A percentile compares a stretch with the other conserved stretches of the same genome.
These are phyloP conservation scores for Aurelia coerulea DNA, from an alignment of 30 jellyfish, hydroid and myxozoan species.

Conservation along the genomic window DNA sequence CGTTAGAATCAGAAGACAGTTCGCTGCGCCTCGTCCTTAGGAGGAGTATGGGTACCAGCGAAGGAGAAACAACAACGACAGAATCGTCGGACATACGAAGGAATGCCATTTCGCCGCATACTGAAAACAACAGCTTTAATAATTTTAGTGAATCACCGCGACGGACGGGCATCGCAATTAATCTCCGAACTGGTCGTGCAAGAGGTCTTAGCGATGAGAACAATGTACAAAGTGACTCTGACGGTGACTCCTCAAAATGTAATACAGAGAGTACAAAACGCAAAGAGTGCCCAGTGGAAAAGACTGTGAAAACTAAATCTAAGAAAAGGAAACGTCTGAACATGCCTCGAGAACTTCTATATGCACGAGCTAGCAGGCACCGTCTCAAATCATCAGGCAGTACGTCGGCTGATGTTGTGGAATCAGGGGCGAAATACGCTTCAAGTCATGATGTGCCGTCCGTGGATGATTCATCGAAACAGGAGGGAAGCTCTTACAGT, in stretches of 20 bases:
- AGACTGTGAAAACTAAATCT: neutral
- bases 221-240: slow-evolving; percentile 13
- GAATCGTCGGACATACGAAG: slow-evolving; percentile 1
- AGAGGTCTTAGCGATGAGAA: slow-evolving; percentile 50
- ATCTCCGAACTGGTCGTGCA: slow-evolving; percentile 77
- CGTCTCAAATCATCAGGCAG: neutral
- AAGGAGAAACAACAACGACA: neutral
- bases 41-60: slow-evolving; percentile 16
- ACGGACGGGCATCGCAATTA: slow-evolving; percentile 68
- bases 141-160: slow-evolving; percentile 1
- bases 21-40: slow-evolving; percentile 58
- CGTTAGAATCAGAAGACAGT: slow-evolving; percentile 17
- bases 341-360: slow-evolving; percentile 1
- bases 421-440: too few species aligned
- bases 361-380: neutral
- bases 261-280: neutral
- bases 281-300: neutral
- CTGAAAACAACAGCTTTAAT: neutral
- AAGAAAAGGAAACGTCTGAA: neutral
- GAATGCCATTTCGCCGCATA: neutral
- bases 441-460: neutral
- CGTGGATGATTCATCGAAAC: too few species aligned
- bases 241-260: neutral
- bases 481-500: neutral
- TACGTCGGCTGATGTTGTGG: neutral